Evolutionary conservation across 2,888 invertebrate species (phyloP).

Genomic region (Melinaea marsaeus): DNA sequence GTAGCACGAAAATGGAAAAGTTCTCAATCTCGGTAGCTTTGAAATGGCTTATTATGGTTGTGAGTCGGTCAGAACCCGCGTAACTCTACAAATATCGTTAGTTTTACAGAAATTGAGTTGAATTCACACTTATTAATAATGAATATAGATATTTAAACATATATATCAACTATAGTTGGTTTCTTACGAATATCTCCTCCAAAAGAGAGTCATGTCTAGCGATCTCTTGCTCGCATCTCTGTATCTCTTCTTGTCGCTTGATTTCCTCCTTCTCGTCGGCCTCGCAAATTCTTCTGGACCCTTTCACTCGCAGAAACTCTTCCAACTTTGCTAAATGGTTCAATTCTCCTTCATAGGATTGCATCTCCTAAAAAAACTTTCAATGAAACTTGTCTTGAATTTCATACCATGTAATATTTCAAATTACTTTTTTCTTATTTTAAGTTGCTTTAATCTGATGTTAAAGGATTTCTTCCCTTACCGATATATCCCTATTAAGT

Average conservation of each 20-base stretch:
- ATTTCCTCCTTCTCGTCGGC: conserved; percentile 84
- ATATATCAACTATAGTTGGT: too few relatives aligned
- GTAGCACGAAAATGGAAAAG: conserved; percentile 61
- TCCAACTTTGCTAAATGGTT: conserved; percentile 90
- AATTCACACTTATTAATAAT: too few relatives aligned
- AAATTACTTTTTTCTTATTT: not conserved
- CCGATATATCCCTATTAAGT: conserved; percentile 80
- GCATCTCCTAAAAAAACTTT: conserved; percentile 82
- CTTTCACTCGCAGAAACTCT: conserved; percentile 90
- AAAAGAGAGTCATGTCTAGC: conserved; percentile 84
- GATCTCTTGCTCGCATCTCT: conserved; percentile 84
- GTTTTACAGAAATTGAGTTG: not conserved
- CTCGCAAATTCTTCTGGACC: conserved; percentile 86
- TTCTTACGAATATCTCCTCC: conserved; percentile 81
- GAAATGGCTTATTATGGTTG: conserved; percentile 51
- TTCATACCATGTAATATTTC: not conserved
- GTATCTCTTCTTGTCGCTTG: conserved; percentile 81
- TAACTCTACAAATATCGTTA: conserved; percentile 44
- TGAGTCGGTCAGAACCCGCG: conserved; percentile 48
- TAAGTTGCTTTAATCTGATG: not conserved
- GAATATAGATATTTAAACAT: too few relatives aligned
- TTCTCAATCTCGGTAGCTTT: conserved; percentile 58
- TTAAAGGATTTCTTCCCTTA: conserved; percentile 28
- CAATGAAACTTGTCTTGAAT: not conserved
- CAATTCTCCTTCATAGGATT: conserved; percentile 88